phyloP scores from a whole-genome alignment of 1,140 invertebrate species.

The Eupristina koningsbergeri region DNA sequence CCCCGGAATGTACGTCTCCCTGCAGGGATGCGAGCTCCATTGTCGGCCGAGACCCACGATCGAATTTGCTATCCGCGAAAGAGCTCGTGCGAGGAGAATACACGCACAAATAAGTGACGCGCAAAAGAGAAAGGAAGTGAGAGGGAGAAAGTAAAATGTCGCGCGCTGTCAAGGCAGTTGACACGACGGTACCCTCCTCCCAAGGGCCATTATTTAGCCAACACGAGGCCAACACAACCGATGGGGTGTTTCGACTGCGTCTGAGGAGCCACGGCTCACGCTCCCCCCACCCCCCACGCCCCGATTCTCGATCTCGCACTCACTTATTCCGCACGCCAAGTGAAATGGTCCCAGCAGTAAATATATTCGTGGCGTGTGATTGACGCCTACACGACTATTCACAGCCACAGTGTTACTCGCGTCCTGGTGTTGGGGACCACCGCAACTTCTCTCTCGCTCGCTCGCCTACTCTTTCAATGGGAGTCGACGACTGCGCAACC shows the following conservation, averaged over 20 bases:
- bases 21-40: neutral
- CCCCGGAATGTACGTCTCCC: neutral
- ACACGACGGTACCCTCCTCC: constrained; percentile 66
- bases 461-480: constrained; percentile 30
- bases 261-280: neutral
- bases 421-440: neutral
- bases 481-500: neutral
- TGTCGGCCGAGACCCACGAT: constrained; percentile 50
- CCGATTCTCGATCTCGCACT: no score
- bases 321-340: constrained; percentile 46
- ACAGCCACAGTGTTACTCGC: neutral
- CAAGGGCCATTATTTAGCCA: constrained; percentile 71
- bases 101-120: no score
- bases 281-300: constrained; percentile 9
- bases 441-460: no score
- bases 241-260: constrained; percentile 53
- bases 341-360: constrained; percentile 62
- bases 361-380: constrained; percentile 71
- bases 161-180: constrained; percentile 69
- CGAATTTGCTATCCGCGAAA: constrained; percentile 53
- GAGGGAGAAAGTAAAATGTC: constrained; percentile 47
- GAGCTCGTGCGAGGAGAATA: constrained; percentile 20
- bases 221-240: constrained; percentile 61
- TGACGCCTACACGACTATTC: constrained; percentile 69
- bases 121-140: constrained; percentile 60